Evolutionary conservation across 2,888 invertebrate genomes (phyloP), one percentile per base, ranked within the genome.

Genomic region (Heteromyza rotundicornis): DNA sequence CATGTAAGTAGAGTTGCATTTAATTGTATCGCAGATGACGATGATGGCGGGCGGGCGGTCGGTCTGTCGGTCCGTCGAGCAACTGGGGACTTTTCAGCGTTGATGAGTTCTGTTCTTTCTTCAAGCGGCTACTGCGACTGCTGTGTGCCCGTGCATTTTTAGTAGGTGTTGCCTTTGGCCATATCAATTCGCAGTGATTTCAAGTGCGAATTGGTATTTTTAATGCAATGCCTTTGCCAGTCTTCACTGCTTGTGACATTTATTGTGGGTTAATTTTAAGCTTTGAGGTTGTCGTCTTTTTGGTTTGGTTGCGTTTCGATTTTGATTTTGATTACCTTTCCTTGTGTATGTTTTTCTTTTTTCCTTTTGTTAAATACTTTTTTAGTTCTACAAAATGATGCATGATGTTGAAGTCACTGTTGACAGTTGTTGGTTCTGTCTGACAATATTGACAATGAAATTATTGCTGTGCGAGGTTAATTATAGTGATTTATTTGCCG

Each of bases 391-490:
- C 67, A 60, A 70, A 75, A 74, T 76, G 74, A 74, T 76, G 76
- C 76, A 74, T 76, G 74, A 74, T 76, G 73, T 74, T 73, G 75
- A 70, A 75, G 74, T 76, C 76, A 73, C 53, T 63, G 68, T 64
- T 74, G 74, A 76, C 74, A 74, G 47, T 47, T 47, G 47, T 47
- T n/a, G n/a, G 2, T 8, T 7, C 40, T 3, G 40, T 10, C 40
- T 40, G 14, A 69, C 69, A 54, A 36, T 51, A 68, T 69, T 74
- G 76, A 74, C 74, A 74, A 73, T 74, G 72, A 76, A 74, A 74
- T 74, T 74, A 76, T 74, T 74, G 67, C 73, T 66, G 66, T 68
- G 59, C 68, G 66, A 73, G 75, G 74, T 74, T 74, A 74, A 74
- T 74, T 74, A 74, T 74, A 68, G 63, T 74, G 74, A 74, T 74